phyloP scores from a whole-genome alignment of 2,888 invertebrate genomes.

The Troides aeacus region DNA sequence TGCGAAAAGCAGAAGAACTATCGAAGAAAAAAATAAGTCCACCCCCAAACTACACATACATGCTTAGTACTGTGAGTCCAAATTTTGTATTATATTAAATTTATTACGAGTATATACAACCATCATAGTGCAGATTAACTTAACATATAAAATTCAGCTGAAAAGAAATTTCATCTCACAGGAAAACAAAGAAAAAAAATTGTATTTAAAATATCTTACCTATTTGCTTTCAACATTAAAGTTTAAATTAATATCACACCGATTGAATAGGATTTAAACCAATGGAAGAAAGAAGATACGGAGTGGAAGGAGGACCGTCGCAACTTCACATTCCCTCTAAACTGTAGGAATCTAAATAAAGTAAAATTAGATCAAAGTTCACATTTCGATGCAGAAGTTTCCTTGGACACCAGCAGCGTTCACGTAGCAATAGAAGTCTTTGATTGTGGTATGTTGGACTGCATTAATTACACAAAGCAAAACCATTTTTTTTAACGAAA shows the following conservation, averaged over 20 bases:
- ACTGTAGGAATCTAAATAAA: constrained; percentile 53
- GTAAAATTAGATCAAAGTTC: constrained; percentile 49
- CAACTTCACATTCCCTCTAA: constrained; percentile 44
- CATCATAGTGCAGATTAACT: no score
- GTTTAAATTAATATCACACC: not conserved
- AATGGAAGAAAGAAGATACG: constrained; percentile 45
- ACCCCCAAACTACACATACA: constrained; percentile 49
- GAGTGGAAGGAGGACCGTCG: constrained; percentile 26
- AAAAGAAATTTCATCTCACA: no score
- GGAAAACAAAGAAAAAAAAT: no score
- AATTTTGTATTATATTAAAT: not conserved
- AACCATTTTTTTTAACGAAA: no score
- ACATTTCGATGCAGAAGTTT: constrained; percentile 60
- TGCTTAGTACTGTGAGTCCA: constrained; percentile 60
- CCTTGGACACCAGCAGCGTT: constrained; percentile 63
- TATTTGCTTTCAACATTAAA: no score
- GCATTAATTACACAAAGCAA: not conserved
- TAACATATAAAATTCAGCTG: no score
- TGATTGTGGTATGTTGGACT: constrained; percentile 55
- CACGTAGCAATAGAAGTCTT: constrained; percentile 64
- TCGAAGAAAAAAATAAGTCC: constrained; percentile 41
- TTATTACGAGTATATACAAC: no score
- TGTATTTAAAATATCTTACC: no score
- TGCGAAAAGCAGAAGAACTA: constrained; percentile 62
- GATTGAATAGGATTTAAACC: constrained; percentile 50